These are phyloP conservation scores for Petrocephalus zakoni DNA, from an alignment of 2,113 vertebrate genomes.

Conservation along the genomic window DNA sequence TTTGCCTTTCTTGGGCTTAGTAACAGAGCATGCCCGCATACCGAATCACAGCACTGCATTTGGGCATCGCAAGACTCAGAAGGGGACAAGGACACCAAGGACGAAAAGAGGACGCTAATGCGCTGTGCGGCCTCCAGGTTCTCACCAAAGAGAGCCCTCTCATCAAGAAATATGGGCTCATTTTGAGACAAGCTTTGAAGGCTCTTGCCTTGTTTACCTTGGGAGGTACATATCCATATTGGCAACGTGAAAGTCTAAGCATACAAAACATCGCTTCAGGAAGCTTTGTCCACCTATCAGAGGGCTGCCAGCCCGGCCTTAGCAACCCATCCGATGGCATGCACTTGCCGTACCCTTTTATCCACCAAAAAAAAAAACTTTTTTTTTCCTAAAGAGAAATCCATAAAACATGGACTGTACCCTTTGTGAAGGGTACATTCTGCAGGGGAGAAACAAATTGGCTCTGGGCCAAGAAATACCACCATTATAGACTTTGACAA, in stretches of 20 bases:
- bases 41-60: background rate
- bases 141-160: background rate
- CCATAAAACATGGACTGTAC: conserved; percentile 44
- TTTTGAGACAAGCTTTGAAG: too few species aligned
- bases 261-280: background rate
- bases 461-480: conserved; percentile 15
- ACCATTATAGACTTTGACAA: conserved; percentile 34
- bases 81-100: background rate
- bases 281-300: background rate
- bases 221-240: background rate
- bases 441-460: conserved; percentile 51
- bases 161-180: background rate
- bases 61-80: background rate
- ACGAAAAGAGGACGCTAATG: background rate
- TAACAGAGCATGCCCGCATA: background rate
- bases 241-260: background rate
- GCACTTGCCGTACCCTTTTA: background rate
- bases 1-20: background rate
- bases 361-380: background rate
- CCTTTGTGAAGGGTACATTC: conserved; percentile 50
- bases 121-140: background rate
- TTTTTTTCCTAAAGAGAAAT: background rate
- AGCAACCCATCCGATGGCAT: background rate
- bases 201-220: background rate
- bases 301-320: background rate